Percentiles rank a stretch among this genome's conserved stretches.
Evolutionary conservation across 2,113 vertebrate genomes (phyloP).

Genomic region (Gobiocypris rarus): DNA sequence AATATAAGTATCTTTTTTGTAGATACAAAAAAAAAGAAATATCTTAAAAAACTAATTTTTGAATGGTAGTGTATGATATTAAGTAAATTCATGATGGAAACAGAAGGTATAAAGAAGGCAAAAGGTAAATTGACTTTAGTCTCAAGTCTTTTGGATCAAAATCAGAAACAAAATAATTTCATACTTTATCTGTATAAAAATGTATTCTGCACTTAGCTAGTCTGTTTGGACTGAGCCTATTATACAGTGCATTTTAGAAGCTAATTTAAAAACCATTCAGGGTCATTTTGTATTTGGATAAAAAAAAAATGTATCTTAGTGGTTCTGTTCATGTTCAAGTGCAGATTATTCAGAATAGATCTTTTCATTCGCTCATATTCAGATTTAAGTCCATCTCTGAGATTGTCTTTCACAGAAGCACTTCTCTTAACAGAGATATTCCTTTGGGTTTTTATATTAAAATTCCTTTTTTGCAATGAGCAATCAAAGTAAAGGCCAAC

Average conservation of each 20-base stretch:
- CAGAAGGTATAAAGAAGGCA: background rate
- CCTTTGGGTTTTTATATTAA: background rate
- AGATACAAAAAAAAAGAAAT: background rate
- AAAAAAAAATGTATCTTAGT: background rate
- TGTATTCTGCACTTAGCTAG: background rate
- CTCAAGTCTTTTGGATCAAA: background rate
- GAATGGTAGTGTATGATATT: background rate
- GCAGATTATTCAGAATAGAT: constrained; percentile 5
- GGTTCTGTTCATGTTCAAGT: background rate
- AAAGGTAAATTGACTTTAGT: background rate
- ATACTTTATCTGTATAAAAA: background rate
- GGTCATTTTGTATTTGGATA: background rate
- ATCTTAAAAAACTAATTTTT: background rate
- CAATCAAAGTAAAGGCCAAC: constrained; percentile 28
- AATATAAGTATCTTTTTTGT: background rate
- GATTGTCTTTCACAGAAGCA: background rate
- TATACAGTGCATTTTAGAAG: background rate
- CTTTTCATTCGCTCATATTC: constrained; percentile 3
- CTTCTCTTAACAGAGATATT: constrained; percentile 1
- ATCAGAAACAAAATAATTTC: background rate
- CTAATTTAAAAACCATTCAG: background rate
- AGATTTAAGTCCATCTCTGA: background rate
- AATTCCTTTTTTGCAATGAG: background rate
- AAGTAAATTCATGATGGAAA: background rate
- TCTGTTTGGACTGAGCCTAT: background rate